These are phyloP conservation scores for Rhingia rostrata DNA, from an alignment of 2,888 invertebrate species.

Conservation along the genomic window DNA sequence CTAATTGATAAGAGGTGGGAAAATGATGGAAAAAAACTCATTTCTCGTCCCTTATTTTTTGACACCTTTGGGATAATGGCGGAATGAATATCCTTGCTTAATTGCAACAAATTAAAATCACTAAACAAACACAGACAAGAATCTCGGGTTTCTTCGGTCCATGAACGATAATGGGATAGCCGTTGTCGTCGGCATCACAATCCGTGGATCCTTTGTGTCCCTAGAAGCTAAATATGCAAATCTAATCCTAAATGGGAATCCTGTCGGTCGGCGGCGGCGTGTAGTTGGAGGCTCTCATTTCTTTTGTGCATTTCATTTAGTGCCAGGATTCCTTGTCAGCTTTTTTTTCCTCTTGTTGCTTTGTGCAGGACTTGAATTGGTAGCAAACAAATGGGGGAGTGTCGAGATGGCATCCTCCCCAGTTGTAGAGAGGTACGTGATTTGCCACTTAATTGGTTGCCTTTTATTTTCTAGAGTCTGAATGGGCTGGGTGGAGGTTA, in stretches of 20 bases:
- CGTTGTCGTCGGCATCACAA: background rate
- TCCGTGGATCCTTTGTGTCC: constrained; percentile 25
- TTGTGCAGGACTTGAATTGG: background rate
- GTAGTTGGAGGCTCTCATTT: constrained; percentile 46
- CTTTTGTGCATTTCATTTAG: constrained; percentile 25
- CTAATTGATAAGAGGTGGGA: constrained; percentile 36
- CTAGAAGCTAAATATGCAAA: constrained; percentile 55
- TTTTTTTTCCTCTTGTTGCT: background rate
- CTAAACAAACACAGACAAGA: constrained; percentile 62
- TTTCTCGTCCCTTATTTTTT: constrained; percentile 12
- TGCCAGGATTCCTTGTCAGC: background rate
- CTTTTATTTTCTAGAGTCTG: constrained; percentile 59
- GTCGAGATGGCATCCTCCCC: background rate
- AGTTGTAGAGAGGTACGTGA: constrained; percentile 54
- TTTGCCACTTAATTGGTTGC: constrained; percentile 72
- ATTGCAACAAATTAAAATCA: constrained; percentile 72
- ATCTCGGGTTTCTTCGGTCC: constrained; percentile 52
- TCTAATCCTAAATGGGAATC: constrained; percentile 46
- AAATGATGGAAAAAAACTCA: background rate
- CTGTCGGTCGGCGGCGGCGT: background rate
- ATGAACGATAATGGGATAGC: constrained; percentile 41
- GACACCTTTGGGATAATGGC: constrained; percentile 24
- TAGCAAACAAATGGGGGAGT: constrained; percentile 8
- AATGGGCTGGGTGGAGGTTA: background rate
- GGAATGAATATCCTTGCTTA: constrained; percentile 32